These are phyloP conservation scores for Corynorhinus townsendii DNA, from an alignment of 2,113 vertebrate genomes.

Conservation along the genomic window DNA sequence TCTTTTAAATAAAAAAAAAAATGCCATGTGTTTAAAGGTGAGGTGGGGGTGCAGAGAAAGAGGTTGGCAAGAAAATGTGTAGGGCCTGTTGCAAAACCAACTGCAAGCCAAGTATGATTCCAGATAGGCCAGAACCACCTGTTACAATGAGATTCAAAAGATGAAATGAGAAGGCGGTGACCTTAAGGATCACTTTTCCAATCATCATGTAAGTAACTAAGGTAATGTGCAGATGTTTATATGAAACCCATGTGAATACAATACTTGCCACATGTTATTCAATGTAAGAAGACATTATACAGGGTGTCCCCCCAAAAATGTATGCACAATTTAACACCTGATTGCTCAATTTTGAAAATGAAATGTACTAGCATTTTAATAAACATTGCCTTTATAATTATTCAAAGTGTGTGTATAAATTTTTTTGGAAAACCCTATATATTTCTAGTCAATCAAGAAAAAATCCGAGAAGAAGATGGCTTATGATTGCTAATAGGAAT, in stretches of 20 bases:
- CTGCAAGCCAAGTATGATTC: constrained; percentile 78
- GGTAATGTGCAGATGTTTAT: background rate
- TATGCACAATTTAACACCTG: no score
- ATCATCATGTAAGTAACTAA: background rate
- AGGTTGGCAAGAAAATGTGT: constrained; percentile 73
- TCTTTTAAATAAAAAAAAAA: constrained; percentile 39
- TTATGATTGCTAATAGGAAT: background rate
- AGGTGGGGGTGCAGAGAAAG: background rate
- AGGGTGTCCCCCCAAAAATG: no score
- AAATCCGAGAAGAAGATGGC: background rate
- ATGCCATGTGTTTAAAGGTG: constrained; percentile 7
- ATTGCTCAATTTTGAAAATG: no score
- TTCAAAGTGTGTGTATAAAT: no score
- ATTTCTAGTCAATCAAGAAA: background rate
- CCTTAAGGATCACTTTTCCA: constrained; percentile 14
- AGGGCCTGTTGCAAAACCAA: constrained; percentile 79
- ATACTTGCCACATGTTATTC: background rate
- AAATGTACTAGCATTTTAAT: no score
- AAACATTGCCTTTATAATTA: no score
- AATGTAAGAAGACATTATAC: background rate
- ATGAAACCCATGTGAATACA: background rate
- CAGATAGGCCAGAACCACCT: constrained; percentile 81
- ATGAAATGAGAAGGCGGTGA: constrained; percentile 27
- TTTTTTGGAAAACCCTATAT: no score
- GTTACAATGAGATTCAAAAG: constrained; percentile 72